Evolutionary conservation across 2,888 invertebrate genomes (phyloP), one percentile per base, ranked within the genome.

Genomic region (Drosophila hawaiiensis): DNA sequence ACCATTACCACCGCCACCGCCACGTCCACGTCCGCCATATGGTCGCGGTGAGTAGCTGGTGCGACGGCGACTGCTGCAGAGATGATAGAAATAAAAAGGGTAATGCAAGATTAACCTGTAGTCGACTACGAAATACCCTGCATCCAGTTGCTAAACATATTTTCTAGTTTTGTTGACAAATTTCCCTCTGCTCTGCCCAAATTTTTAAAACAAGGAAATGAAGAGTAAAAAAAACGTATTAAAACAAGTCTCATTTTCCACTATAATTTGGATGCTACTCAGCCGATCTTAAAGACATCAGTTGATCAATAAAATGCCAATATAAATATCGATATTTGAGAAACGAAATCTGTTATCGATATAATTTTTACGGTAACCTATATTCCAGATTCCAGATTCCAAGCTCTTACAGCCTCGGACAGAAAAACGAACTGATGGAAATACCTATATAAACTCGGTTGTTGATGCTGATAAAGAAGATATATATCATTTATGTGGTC

Each of bases 11-110:
- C 93, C 76, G 4, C 53, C 72, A 28, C 68, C 72, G 10, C 70
- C 91, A 81, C 94, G 80, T 4, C 93, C 93, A 9, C 93, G 89
- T 65, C 92, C 86, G 54, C 92, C 84, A 58, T 92, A 93, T n/a
- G 93, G 92, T 22, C 93, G 84, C 7, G 94, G 94, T 3, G 94
- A 94, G 52, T 92, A 93, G 55, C 93, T 93, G 22, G 92, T 92
- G 6, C 93, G 92, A 59, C 92, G 91, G 33, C 93, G 92, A 69
- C 76, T 90, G 59, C 91, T 91, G 31, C 9, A 68, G 55, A 31
- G 14, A 12, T 22, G 16, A 43, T 7, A 28, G 53, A 37, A 50
- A 29, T n/a, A 2, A 19, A 14, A 14, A 22, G 6, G 22, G 28
- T 29, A 80, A 16, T 25, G 25, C 4, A 47, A 9, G 25, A 16